phyloP scores from a whole-genome alignment of 1,140 invertebrate species.

The Oryctes rhinoceros region DNA sequence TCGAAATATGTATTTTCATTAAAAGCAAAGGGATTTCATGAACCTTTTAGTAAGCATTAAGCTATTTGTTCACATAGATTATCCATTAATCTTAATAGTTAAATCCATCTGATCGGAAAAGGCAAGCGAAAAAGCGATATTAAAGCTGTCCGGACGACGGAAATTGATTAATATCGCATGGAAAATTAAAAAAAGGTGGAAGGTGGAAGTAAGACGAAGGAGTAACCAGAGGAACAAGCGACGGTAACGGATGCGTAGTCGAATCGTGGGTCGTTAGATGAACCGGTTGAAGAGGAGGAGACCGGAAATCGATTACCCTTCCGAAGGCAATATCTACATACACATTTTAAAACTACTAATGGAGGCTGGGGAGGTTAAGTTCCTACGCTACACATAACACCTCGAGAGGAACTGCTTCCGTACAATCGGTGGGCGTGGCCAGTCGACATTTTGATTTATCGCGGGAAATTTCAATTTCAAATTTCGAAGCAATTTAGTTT shows the following conservation, averaged over 20 bases:
- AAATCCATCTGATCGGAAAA: constrained; percentile 27
- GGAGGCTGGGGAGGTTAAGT: neutral
- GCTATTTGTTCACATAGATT: constrained; percentile 34
- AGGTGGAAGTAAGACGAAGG: neutral
- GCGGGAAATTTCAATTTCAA: constrained; percentile 29
- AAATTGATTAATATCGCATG: constrained; percentile 36
- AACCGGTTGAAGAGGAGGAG: neutral
- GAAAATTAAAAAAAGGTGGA: constrained; percentile 22
- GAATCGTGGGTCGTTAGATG: neutral
- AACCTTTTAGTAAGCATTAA: constrained; percentile 7
- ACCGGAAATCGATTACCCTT: constrained; percentile 11
- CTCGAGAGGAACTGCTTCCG: constrained; percentile 2
- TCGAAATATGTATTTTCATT: neutral
- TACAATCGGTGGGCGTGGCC: constrained; percentile 17
- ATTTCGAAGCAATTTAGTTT: constrained; percentile 31
- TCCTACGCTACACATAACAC: constrained; percentile 24
- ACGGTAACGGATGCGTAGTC: constrained; percentile 12
- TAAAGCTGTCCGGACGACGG: constrained; percentile 14
- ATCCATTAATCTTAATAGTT: constrained; percentile 36
- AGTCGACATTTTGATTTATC: constrained; percentile 29
- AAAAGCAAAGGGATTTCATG: neutral
- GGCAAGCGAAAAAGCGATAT: constrained; percentile 25
- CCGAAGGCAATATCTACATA: constrained; percentile 29
- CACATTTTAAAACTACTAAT: constrained; percentile 29
- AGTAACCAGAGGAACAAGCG: constrained; percentile 2